Percentiles rank a stretch among this genome's conserved stretches.
phyloP scores from a whole-genome alignment of 2,888 invertebrate species.

The Hyalella azteca region DNA sequence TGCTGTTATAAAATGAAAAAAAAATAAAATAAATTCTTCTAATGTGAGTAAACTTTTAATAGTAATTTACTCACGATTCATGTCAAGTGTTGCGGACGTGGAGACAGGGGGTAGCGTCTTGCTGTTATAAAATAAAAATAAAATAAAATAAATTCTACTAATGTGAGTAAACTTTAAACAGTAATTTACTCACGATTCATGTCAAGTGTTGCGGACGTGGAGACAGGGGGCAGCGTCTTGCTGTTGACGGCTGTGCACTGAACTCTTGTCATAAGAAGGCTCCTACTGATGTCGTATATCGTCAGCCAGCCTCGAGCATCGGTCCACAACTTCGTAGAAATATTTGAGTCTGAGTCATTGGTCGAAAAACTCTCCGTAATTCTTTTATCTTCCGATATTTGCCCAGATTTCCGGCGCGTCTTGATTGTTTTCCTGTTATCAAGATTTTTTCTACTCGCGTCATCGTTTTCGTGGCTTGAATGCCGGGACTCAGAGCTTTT shows the following conservation, averaged over 20 bases:
- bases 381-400: not conserved
- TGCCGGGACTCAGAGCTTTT: not conserved
- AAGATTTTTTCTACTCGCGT: not conserved
- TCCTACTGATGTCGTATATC: not conserved
- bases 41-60: not conserved
- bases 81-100: conserved; percentile 11
- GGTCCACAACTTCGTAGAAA: not conserved
- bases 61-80: conserved; percentile 25
- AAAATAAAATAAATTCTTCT: no score
- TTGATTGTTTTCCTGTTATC: conserved; percentile 10
- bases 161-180: not conserved
- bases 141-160: no score
- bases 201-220: conserved; percentile 5
- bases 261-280: conserved; percentile 5
- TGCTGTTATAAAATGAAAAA: no score
- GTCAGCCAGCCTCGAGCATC: not conserved
- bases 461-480: not conserved
- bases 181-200: conserved; percentile 31
- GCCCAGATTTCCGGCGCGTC: conserved; percentile 11
- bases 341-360: not conserved
- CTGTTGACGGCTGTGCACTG: conserved; percentile 21
- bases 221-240: conserved; percentile 20
- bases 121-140: no score
- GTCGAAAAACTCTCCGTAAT: not conserved
- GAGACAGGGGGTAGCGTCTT: conserved; percentile 12